Evolutionary conservation across 1,140 invertebrate genomes (phyloP), one percentile per base, ranked within the genome.

Genomic region (Fopius arisanus): DNA sequence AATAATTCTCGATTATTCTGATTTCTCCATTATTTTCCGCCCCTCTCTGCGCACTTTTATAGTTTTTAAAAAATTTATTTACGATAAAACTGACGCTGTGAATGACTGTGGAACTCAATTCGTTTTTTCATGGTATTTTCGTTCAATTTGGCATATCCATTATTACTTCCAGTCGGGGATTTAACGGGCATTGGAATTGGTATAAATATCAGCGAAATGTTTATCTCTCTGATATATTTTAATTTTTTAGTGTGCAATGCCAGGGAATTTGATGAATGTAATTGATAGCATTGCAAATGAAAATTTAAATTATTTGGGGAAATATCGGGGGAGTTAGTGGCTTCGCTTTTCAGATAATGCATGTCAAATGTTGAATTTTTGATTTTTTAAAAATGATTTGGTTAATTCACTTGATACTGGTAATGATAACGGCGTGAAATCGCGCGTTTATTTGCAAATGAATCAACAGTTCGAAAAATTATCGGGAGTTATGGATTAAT

Each of bases 61-160:
- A n/a, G n/a, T n/a, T n/a, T n/a, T n/a, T n/a, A n/a, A n/a, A n/a
- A n/a, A 14, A 51, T 19, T 12, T 51, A 16, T 51, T 51, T 1
- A 19, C 1, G 43, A 7, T 16, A 14, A 26, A 59, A 10, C 19
- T 26, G 54, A 59, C 19, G 23, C 21, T 9, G 12, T 59, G 19
- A 28, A 12, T 59, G 23, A 59, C 54, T 59, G 14, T 19, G 26
- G 54, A 2, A 28, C 23, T n/a, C 59, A 67, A 69, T 65, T 40
- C 31, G 68, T 71, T 75, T 75, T 48, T 19, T 5, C 31, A 65
- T 14, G 43, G 31, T 33, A 33, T 67, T 75, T 67, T 62, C 62
- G 26, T 29, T 54, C 62, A 63, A 75, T 68, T 75, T 48, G 63
- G 63, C 65, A 71, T 75, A 37, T 63, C 59, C 40, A 62, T 62